Evolutionary conservation across 2,888 invertebrate genomes (phyloP), one percentile per base, ranked within the genome.

Genomic region (Dynastes hyllus): DNA sequence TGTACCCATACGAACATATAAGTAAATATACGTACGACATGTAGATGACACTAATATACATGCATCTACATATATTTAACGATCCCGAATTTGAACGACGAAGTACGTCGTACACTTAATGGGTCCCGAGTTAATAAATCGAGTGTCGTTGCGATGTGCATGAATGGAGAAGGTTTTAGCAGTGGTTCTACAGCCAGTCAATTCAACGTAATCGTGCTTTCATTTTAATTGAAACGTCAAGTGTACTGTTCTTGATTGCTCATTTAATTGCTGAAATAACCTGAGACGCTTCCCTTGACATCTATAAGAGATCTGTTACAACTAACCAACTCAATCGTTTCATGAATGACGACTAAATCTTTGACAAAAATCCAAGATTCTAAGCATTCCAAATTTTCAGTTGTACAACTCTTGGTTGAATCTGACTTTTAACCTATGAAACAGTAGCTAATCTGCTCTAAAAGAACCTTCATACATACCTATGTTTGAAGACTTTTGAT

Each of bases 141-240:
- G 22, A 22, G n/a, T 27, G 45, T 67, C 67, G 22, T 45, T 16
- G 55, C 22, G 67, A 67, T 9, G 67, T 45, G 45, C 6, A 45
- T 45, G 45, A 45, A 45, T 45, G 50, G 6, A 0, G 67, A 67
- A 67, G 9, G 13, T 40, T 16, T 45, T 16, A 16, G 40, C 45
- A 2, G n/a, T 50, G 45, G 13, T 13, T 5, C 9, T 67, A 22
- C 55, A 67, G 50, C 16, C 67, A 9, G 22, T 67, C 16, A 13
- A 9, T 40, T 6, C 40, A 1, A 40, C 40, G 40, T 40, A 50
- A 45, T 50, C 40, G 40, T 50, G 22, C 67, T 67, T 45, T 45
- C 67, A 16, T 40, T 27, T 67, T 11, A 45, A 73, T 73, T 40
- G 40, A 73, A 37, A 58, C 13, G 73, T 40, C 27, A 40, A 40